Evolutionary conservation across 2,113 vertebrate species (phyloP), one percentile per base, ranked within the genome.

Genomic region (Epinephelus fuscoguttatus): DNA sequence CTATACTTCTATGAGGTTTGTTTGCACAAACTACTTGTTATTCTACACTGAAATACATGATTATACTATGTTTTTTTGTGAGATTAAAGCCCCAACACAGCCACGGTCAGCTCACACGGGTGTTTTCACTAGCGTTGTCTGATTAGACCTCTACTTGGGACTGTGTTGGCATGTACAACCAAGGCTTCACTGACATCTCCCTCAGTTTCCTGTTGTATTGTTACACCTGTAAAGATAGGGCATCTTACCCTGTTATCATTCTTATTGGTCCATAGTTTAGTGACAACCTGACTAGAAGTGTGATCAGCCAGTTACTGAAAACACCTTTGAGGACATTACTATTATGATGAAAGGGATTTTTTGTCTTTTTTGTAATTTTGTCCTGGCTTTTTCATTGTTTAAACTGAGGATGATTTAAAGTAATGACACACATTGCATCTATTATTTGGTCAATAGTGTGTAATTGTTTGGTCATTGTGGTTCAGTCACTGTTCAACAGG

Each of bases 401-500:
- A 37, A 21, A 11, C 6, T 59, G 11, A 13, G 30, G 2, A 1
- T 40, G 3, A 74, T 64, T 62, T 47, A 17, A 68, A 49, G 40
- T 45, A 56, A 60, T 59, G 1, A 23, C n/a, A 67, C 63, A 19
- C 21, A 37, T 11, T 52, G 18, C 19, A 6, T 53, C 9, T 63
- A n/a, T 11, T 61, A 25, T 68, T 66, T 50, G 6, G 7, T 25
- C 42, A 69, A 25, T 49, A 42, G 25, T 52, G 8, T 63, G n/a
- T 74, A 27, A 42, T 64, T 60, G 15, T 52, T 23, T 47, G 15
- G 57, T 70, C 2, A 57, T 21, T 57, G 42, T 79, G 21, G 33
- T 66, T 57, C 7, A 21, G 64, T 50, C 55, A 50, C 69, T 77
- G 50, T 12, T 27, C 67, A 80, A 53, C 33, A 60, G 45, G 59